These are phyloP conservation scores for Polypterus bichir DNA, from an alignment of 2,113 vertebrate species.

Conservation along the genomic window DNA sequence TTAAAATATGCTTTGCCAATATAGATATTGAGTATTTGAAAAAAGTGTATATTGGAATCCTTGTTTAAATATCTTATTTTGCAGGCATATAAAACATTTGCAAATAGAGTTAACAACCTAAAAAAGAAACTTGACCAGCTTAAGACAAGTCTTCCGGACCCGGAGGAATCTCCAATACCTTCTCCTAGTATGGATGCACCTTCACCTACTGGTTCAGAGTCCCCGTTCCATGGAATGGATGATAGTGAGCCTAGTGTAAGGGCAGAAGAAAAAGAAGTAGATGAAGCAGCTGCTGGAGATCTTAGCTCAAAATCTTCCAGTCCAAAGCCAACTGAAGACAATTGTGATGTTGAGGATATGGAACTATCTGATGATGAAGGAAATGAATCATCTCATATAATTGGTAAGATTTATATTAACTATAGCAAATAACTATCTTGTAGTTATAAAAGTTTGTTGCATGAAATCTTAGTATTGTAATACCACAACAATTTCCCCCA, in stretches of 20 bases:
- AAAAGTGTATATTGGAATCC: background rate
- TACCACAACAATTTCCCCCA: background rate
- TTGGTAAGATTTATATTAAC: slow-evolving; percentile 40
- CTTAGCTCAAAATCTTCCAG: slow-evolving; percentile 34
- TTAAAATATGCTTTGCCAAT: too few relatives aligned
- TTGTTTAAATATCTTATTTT: background rate
- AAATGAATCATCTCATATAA: slow-evolving; percentile 40
- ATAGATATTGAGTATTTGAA: too few relatives aligned
- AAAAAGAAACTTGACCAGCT: slow-evolving; percentile 92
- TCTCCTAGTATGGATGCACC: slow-evolving; percentile 88
- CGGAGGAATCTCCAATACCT: slow-evolving; percentile 84
- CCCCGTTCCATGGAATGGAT: slow-evolving; percentile 69
- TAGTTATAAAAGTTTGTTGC: too few relatives aligned
- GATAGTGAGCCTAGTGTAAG: slow-evolving; percentile 17
- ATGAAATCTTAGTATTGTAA: too few relatives aligned
- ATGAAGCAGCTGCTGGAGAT: slow-evolving; percentile 40
- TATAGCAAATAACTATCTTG: too few relatives aligned
- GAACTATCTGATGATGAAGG: slow-evolving; percentile 87
- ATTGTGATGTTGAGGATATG: slow-evolving; percentile 80
- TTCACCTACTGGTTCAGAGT: slow-evolving; percentile 84
- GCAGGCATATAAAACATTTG: slow-evolving; percentile 91
- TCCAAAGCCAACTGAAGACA: slow-evolving; percentile 55
- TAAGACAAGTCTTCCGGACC: slow-evolving; percentile 76
- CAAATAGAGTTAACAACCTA: slow-evolving; percentile 80
- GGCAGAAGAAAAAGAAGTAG: slow-evolving; percentile 29